Evolutionary conservation across 2,797 vertebrate species (phyloP).

Genomic region (Margarornis squamiger): DNA sequence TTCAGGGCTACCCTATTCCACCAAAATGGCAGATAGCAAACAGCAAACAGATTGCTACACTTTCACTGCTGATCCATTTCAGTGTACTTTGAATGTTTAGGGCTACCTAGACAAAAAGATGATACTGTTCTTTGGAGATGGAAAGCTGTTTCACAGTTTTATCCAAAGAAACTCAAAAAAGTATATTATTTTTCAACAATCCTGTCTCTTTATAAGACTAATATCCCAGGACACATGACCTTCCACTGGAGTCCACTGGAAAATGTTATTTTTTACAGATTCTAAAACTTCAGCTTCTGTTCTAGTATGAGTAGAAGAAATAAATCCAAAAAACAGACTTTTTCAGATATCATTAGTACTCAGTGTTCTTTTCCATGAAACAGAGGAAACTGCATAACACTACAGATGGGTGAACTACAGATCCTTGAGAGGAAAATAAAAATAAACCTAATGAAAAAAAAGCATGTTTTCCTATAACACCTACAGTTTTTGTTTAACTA

Average conservation of each 20-base stretch:
- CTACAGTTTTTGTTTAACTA: background rate
- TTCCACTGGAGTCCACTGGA: background rate
- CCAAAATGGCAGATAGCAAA: background rate
- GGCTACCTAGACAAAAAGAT: background rate
- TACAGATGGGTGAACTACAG: background rate
- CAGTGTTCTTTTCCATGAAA: background rate
- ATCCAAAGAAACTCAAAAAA: background rate
- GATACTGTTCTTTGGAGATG: accelerated
- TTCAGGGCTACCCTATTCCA: background rate
- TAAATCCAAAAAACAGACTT: background rate
- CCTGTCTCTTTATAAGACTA: background rate
- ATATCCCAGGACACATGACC: background rate
- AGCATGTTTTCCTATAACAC: background rate
- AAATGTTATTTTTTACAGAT: background rate
- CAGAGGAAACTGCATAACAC: background rate
- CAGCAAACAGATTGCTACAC: background rate
- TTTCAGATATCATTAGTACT: background rate
- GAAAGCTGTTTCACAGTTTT: background rate
- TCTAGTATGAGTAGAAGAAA: background rate
- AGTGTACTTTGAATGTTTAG: background rate
- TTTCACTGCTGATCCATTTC: background rate
- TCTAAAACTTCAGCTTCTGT: background rate
- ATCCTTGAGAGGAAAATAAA: background rate
- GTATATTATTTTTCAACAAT: background rate
- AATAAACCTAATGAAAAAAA: background rate